Base-by-base conservation (phyloP, 1,140 invertebrate species). In the Micrasema longulum region DNA sequence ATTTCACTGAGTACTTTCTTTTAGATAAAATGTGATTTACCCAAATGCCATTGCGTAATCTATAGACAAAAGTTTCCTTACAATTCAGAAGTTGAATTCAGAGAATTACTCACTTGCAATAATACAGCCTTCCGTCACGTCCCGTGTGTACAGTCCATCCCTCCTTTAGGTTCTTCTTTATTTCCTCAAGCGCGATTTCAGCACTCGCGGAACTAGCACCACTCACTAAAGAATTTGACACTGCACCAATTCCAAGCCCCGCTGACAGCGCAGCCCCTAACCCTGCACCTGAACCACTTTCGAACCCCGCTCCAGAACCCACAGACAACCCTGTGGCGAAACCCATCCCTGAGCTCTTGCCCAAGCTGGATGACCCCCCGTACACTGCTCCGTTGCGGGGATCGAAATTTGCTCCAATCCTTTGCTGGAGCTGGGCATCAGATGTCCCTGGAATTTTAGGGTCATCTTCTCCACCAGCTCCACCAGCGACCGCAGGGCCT, bases 141-240 rank as follows among this genome's bases (percentile, higher is more conserved):
- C 88, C 89, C n/a, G 87, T 84, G 79, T 92, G 91, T 5, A 90
- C 89, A 4, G 89, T 92, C 90, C 91, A 93, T 76, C 90, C 91
- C 65, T 86, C 83, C 76, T 88, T 88, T 26, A 88, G 79, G 69
- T 83, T 85, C 14, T 81, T 80, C 71, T 87, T 86, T 35, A 88
- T 77, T 64, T 79, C 81, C 72, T 88, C 85, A 76, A 88, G 74
- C 16, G 83, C 82, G 9, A 77, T 79, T 57, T 84, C 84, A 43
- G 82, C 79, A 66, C 77, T 73, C 18, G 77, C 76, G 78, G 81
- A 82, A 77, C 81, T 79, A 78, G 81, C 81, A 77, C 81, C 80
- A 77, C 79, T 80, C 75, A 79, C 76, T 52, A 14, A 31, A 20
- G 72, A 73, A 79, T 79, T 79, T 82, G 83, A 80, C 82, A 81